Percentiles rank a stretch among this genome's conserved stretches.
Conservation (phyloP, 2,888 invertebrate species). For the Salpingus planirostris region DNA sequence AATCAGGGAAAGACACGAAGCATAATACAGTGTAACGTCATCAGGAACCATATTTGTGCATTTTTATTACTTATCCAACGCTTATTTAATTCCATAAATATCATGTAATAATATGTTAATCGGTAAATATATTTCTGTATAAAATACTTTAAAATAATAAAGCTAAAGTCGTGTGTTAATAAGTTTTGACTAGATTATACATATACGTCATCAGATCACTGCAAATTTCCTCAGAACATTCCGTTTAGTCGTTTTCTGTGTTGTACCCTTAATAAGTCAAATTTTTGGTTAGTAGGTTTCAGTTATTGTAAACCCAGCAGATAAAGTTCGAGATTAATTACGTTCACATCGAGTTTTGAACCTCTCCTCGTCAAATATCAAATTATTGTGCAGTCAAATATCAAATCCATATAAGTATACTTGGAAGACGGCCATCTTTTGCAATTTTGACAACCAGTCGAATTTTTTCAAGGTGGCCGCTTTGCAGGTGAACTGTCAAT, state of each 20-base stretch:
- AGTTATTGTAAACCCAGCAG: background rate
- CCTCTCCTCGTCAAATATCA: background rate
- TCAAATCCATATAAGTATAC: slow-evolving; percentile 2
- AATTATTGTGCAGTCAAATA: background rate
- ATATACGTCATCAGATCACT: slow-evolving; percentile 39
- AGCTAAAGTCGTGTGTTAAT: slow-evolving; percentile 25
- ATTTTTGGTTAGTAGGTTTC: slow-evolving; percentile 6
- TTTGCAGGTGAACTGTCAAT: no score
- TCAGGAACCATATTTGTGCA: slow-evolving; percentile 28
- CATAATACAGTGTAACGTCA: slow-evolving; percentile 16
- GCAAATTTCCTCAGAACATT: slow-evolving; percentile 33
- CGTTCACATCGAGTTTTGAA: background rate
- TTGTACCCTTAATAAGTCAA: slow-evolving; percentile 6
- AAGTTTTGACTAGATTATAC: slow-evolving; percentile 16
- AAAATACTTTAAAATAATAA: slow-evolving; percentile 26
- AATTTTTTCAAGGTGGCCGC: no score
- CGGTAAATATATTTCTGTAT: slow-evolving; percentile 15
- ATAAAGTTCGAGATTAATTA: background rate
- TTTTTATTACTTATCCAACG: slow-evolving; percentile 11
- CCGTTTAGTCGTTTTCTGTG: slow-evolving; percentile 16
- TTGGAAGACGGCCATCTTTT: no score
- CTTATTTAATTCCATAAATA: slow-evolving; percentile 4
- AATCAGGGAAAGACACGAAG: slow-evolving; percentile 12
- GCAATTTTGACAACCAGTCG: no score
- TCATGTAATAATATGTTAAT: slow-evolving; percentile 9